A percentile compares a stretch with the other conserved stretches of the same genome.
Conservation (phyloP, 2,113 vertebrate species). For the Malurus elegans region DNA sequence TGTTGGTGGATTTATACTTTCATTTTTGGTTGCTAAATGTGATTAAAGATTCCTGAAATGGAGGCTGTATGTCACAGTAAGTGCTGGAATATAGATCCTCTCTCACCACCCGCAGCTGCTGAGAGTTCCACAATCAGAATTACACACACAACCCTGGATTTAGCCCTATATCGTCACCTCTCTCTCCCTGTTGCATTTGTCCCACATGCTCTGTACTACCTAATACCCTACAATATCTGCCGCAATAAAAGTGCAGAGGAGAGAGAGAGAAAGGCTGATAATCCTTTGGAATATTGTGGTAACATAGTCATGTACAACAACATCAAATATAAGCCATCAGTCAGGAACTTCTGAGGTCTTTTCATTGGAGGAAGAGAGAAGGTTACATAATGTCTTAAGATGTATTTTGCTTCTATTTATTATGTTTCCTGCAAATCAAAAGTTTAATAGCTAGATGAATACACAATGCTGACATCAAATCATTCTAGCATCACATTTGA, state of each 20-base stretch:
- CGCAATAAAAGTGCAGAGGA: not conserved
- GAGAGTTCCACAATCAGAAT: not conserved
- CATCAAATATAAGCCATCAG: not conserved
- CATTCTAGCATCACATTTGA: accelerated
- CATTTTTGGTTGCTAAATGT: not conserved
- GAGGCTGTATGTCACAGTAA: not conserved
- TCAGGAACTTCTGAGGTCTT: not conserved
- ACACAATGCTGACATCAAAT: not conserved
- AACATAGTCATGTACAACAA: not conserved
- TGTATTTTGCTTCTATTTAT: not conserved
- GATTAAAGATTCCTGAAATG: not conserved
- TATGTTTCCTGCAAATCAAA: not conserved
- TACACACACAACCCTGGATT: not conserved
- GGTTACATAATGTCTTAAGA: not conserved
- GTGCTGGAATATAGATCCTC: not conserved
- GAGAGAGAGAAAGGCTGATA: not conserved
- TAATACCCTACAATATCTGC: too few relatives aligned
- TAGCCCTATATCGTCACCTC: not conserved
- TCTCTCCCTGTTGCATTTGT: not conserved
- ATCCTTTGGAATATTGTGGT: not conserved
- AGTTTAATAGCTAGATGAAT: not conserved
- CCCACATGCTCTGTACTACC: not conserved
- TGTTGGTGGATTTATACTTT: not conserved
- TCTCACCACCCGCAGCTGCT: not conserved
- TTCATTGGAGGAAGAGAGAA: not conserved